Evolutionary conservation across 2,113 vertebrate species (phyloP), one percentile per base, ranked within the genome.

Genomic region (Paramisgurnus dabryanus): DNA sequence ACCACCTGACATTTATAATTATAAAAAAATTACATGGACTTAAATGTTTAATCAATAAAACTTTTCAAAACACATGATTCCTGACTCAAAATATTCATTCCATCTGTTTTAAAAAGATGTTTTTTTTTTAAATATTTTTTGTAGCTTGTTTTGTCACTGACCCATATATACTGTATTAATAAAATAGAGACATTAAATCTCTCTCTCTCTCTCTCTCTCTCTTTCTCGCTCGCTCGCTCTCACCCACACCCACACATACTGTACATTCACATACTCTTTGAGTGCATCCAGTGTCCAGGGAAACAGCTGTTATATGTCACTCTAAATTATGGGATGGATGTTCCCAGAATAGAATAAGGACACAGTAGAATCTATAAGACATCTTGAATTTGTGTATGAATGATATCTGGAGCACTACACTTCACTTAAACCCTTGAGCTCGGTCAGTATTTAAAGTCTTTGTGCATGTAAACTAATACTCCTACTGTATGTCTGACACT

Each of bases 261-360:
- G 22, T 22, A 22, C 58, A 3, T 90, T 89, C 90, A 90, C 87
- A 84, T 85, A 71, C 76, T 89, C 82, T 69, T 50, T 12, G 83
- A 87, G 45, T 83, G 85, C 83, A 87, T 89, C 89, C 89, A 86
- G 86, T 84, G 82, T 80, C 90, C 89, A 85, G 67, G 72, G 88
- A 81, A 86, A 88, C 72, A 85, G 92, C 91, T 93, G 92, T 90
- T 90, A 90, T 90, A 89, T 92, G 91, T 92, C 92, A 89, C 78
- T 93, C 90, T 75, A 80, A 39, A 74, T 76, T 85, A 74, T 50
- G 84, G 87, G 83, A 83, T 81, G 78, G 79, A 18, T 79, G 43
- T 67, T 83, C 89, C 82, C 80, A 88, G 88, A 90, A 90, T 89
- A 90, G 91, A 87, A 82, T 61, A 17, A 34, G 10, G 58, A 73